These are phyloP conservation scores for Aphidoletes aphidimyza DNA, from an alignment of 2,888 invertebrate genomes.

Conservation along the genomic window DNA sequence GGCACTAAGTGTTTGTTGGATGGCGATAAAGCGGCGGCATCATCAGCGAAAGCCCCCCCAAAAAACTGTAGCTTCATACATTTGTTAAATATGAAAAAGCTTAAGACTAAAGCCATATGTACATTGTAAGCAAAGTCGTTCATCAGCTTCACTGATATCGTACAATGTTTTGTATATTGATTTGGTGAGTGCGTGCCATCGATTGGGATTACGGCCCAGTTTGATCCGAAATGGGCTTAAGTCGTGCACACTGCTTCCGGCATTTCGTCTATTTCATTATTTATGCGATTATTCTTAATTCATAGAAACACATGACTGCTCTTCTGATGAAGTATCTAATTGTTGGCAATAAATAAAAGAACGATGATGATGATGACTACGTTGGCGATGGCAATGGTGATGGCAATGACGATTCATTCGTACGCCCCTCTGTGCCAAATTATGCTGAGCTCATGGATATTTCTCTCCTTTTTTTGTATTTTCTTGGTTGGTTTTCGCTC, in stretches of 20 bases:
- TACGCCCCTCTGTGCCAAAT: not conserved
- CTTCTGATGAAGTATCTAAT: conserved; percentile 42
- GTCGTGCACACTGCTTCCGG: no score
- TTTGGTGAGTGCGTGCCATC: not conserved
- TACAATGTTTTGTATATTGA: not conserved
- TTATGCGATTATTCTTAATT: conserved; percentile 49
- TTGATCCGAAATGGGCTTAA: conserved; percentile 18
- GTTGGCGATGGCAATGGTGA: not conserved
- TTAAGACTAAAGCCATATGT: no score
- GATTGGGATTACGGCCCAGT: conserved; percentile 5
- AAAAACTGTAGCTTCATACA: no score
- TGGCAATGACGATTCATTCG: not conserved
- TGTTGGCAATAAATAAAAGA: conserved; percentile 51
- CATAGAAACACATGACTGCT: conserved; percentile 37
- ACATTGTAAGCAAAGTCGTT: not conserved
- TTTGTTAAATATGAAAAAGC: no score
- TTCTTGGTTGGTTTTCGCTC: not conserved
- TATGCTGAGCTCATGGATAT: conserved; percentile 24
- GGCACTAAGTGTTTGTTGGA: not conserved
- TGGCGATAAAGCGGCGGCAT: no score
- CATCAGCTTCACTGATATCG: conserved; percentile 13
- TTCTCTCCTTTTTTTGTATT: not conserved
- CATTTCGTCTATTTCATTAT: conserved; percentile 33
- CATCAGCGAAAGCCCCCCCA: no score
- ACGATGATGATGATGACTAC: conserved; percentile 10